Evolutionary conservation across 1,140 invertebrate genomes (phyloP).

Genomic region (Tyrophagus putrescentiae): DNA sequence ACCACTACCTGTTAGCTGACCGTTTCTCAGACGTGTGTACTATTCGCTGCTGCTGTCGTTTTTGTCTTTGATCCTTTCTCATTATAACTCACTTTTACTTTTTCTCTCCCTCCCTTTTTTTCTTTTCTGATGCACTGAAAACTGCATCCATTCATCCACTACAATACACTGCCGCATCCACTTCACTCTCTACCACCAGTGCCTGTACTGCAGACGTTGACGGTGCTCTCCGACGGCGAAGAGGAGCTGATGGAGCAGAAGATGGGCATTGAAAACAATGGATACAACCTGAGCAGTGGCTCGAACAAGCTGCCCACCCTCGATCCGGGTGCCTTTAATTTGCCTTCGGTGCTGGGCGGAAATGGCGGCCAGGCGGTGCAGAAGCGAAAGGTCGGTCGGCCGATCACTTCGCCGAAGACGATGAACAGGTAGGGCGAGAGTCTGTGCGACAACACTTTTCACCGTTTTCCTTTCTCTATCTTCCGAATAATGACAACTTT

Average conservation of each 20-base stretch:
- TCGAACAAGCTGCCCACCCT: neutral
- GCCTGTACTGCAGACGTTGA: slow-evolving; percentile 17
- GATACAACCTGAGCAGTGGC: too few species aligned
- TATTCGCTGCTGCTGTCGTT: too few species aligned
- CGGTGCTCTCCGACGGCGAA: slow-evolving; percentile 19
- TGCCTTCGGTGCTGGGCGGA: neutral
- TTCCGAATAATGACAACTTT: neutral
- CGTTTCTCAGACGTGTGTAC: too few species aligned
- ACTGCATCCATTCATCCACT: neutral
- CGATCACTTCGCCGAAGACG: slow-evolving; percentile 13
- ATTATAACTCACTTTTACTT: too few species aligned
- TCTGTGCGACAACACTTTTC: neutral
- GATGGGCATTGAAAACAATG: slow-evolving; percentile 13
- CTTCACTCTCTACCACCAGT: slow-evolving; percentile 3
- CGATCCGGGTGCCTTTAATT: neutral
- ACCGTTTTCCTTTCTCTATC: neutral
- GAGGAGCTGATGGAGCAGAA: slow-evolving; percentile 15
- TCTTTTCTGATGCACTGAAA: neutral
- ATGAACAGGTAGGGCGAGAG: slow-evolving; percentile 9
- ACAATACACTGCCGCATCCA: neutral
- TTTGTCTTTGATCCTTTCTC: too few species aligned
- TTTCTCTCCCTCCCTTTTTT: neutral
- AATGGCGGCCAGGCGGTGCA: neutral
- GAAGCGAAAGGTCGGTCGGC: slow-evolving; percentile 19
- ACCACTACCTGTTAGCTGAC: too few species aligned